Percentiles rank a stretch among this genome's conserved stretches.
phyloP scores from a whole-genome alignment of 2,888 invertebrate species.

The Barypeithes pellucidus region DNA sequence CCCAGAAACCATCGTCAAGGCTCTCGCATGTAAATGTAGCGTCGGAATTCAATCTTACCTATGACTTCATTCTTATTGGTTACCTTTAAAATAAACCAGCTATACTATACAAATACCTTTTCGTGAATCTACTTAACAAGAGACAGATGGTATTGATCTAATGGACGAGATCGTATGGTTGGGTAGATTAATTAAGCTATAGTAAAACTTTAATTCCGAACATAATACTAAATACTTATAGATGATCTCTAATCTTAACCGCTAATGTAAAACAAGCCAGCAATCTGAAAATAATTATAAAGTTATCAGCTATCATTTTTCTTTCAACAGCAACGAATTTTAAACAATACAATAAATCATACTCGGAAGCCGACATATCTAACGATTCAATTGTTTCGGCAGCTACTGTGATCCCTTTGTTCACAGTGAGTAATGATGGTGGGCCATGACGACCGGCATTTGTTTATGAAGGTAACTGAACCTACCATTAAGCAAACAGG shows the following conservation, averaged over 20 bases:
- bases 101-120: too few species aligned
- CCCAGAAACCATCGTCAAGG: too few species aligned
- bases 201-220: background rate
- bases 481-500: constrained; percentile 44
- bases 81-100: too few species aligned
- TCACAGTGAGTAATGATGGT: constrained; percentile 52
- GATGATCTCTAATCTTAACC: constrained; percentile 7
- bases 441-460: constrained; percentile 57
- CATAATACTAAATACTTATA: background rate
- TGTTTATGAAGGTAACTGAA: constrained; percentile 56
- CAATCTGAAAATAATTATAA: constrained; percentile 34
- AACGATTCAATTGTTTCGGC: constrained; percentile 59
- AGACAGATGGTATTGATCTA: background rate
- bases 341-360: constrained; percentile 55
- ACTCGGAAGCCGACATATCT: constrained; percentile 53
- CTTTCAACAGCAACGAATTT: constrained; percentile 41
- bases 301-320: constrained; percentile 45
- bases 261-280: constrained; percentile 3
- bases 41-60: too few species aligned
- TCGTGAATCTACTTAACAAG: too few species aligned
- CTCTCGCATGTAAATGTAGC: too few species aligned
- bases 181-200: background rate
- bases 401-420: constrained; percentile 59
- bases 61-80: too few species aligned
- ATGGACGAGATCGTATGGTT: background rate